A percentile compares a stretch with the other conserved stretches of the same genome.
Conservation (phyloP, 2,888 invertebrate species). For the Griposia aprilina region DNA sequence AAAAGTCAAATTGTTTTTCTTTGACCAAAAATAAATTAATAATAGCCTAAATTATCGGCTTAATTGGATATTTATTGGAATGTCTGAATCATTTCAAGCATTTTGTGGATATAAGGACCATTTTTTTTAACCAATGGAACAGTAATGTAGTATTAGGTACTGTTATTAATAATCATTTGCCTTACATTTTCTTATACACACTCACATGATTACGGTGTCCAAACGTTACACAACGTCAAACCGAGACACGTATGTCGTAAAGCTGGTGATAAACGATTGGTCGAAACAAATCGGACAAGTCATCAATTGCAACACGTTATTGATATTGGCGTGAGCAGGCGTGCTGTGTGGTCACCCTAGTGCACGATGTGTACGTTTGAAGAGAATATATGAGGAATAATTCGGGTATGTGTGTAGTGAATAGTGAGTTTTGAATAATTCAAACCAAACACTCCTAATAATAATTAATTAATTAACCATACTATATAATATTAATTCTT, state of each 20-base stretch:
- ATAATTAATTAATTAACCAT: too few relatives aligned
- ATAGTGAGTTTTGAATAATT: background rate
- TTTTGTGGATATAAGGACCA: background rate
- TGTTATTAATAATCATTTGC: background rate
- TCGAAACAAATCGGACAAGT: conserved; percentile 87
- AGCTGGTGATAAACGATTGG: conserved; percentile 85
- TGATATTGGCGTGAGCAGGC: conserved; percentile 82
- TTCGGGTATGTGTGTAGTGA: background rate
- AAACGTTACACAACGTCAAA: conserved; percentile 70
- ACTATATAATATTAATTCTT: too few relatives aligned
- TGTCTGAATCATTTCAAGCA: background rate
- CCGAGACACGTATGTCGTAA: conserved; percentile 83
- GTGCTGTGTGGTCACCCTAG: conserved; percentile 64
- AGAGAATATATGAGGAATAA: background rate
- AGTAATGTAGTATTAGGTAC: background rate
- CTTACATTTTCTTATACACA: conserved; percentile 27
- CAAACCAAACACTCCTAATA: background rate
- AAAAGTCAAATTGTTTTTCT: background rate
- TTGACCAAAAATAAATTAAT: background rate
- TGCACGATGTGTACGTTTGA: conserved; percentile 15
- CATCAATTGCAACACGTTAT: conserved; percentile 89
- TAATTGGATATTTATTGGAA: background rate
- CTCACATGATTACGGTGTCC: conserved; percentile 64
- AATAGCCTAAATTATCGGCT: background rate
- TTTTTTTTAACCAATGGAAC: background rate